phyloP scores from a whole-genome alignment of 2,888 invertebrate genomes.

The Oligia strigilis region DNA sequence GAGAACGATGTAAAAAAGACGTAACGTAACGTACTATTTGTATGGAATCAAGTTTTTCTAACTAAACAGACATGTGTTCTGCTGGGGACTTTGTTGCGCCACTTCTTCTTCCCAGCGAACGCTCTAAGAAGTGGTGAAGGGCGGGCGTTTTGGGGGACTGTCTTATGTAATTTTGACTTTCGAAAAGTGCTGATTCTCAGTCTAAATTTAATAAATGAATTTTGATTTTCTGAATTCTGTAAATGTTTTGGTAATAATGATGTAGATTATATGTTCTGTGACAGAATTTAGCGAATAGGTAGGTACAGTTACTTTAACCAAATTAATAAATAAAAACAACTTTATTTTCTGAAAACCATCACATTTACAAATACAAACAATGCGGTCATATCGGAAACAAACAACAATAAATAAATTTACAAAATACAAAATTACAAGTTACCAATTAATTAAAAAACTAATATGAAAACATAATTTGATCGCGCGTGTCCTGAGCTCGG shows the following conservation, averaged over 20 bases:
- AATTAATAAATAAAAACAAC: slow-evolving; percentile 14
- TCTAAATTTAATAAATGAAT: not conserved
- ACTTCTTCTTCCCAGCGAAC: not conserved
- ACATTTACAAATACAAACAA: slow-evolving; percentile 47
- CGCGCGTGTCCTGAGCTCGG: slow-evolving; percentile 74
- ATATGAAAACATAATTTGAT: slow-evolving; percentile 80
- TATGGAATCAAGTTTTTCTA: not conserved
- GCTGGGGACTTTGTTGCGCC: not conserved
- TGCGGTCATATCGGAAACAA: slow-evolving; percentile 49
- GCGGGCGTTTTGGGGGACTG: not conserved
- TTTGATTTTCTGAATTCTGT: not conserved
- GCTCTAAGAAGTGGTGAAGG: not conserved
- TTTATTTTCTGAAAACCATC: slow-evolving; percentile 12
- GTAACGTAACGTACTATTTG: too few relatives aligned
- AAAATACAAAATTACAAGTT: slow-evolving; percentile 63
- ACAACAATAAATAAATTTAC: slow-evolving; percentile 56
- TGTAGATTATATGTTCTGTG: not conserved
- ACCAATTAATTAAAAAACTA: slow-evolving; percentile 74
- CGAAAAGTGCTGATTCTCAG: not conserved
- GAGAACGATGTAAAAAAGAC: too few relatives aligned
- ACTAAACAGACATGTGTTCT: not conserved
- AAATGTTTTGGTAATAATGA: too few relatives aligned
- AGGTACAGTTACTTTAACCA: not conserved
- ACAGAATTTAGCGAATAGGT: not conserved
- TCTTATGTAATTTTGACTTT: not conserved